Percentiles rank a stretch among this genome's conserved stretches.
Conservation (phyloP, 2,888 invertebrate species). For the Acanthosepion pharaonis region DNA sequence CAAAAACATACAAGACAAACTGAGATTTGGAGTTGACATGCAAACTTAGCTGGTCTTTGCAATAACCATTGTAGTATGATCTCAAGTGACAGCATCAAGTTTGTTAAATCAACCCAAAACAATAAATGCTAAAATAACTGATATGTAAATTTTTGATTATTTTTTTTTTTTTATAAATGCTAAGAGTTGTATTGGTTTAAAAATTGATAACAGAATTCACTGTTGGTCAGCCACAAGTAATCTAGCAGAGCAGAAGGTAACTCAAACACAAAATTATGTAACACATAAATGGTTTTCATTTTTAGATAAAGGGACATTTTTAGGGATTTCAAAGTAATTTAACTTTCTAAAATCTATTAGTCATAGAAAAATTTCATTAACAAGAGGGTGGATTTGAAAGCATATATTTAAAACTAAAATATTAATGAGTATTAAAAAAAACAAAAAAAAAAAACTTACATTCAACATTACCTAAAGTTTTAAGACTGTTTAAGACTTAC, state of each 20-base stretch:
- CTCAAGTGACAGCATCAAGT: slow-evolving; percentile 21
- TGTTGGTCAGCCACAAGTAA: background rate
- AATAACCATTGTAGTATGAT: background rate
- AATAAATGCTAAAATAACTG: background rate
- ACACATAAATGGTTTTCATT: too few relatives aligned
- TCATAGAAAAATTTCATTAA: too few relatives aligned
- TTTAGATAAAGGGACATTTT: too few relatives aligned
- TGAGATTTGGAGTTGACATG: slow-evolving; percentile 1
- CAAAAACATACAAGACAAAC: background rate
- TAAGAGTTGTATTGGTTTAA: background rate
- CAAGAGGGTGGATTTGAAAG: too few relatives aligned
- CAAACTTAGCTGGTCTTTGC: slow-evolving; percentile 1
- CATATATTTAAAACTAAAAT: too few relatives aligned
- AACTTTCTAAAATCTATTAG: too few relatives aligned
- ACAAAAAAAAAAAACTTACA: too few relatives aligned
- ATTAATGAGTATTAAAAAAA: too few relatives aligned
- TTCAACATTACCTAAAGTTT: too few relatives aligned
- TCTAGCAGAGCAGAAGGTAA: background rate
- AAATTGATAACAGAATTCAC: background rate
- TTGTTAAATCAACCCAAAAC: background rate
- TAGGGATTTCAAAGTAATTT: too few relatives aligned
- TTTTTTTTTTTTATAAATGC: background rate
- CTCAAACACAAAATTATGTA: background rate
- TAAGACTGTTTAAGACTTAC: too few relatives aligned
- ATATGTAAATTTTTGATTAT: background rate